Conservation (phyloP, 2,113 vertebrate genomes). For the Phylloscopus trochiloides region DNA sequence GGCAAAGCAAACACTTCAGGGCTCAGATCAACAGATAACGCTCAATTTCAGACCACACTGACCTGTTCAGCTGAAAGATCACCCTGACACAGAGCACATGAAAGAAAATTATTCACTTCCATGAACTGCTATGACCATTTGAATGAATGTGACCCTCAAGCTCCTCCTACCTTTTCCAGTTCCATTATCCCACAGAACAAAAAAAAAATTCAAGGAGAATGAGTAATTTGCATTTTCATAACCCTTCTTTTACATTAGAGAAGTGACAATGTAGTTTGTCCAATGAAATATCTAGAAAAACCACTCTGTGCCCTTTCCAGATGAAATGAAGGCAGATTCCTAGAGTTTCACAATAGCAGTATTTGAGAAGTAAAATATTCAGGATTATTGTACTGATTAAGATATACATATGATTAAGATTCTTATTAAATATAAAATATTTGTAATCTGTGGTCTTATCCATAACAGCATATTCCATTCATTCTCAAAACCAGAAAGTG, state of each 20-base stretch:
- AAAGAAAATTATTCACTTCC: not conserved
- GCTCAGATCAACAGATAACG: constrained; percentile 30
- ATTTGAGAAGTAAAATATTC: not conserved
- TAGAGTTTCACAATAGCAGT: not conserved
- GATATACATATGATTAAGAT: not conserved
- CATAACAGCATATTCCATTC: not conserved
- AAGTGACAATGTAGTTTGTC: not conserved
- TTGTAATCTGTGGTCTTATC: not conserved
- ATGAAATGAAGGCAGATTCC: not conserved
- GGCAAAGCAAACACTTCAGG: constrained; percentile 36
- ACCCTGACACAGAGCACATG: constrained; percentile 20
- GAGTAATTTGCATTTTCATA: not conserved
- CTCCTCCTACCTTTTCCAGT: not conserved
- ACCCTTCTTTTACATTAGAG: not conserved
- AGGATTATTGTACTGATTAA: not conserved
- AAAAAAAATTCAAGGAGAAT: not conserved
- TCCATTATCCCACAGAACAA: not conserved
- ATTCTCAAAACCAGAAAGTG: not conserved
- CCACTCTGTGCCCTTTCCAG: not conserved
- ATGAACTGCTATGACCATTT: not conserved
- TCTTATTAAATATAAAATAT: not conserved
- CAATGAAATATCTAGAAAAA: not conserved
- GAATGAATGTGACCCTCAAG: not conserved
- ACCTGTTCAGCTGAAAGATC: constrained; percentile 27
- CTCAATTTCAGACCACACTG: constrained; percentile 23